Conservation (phyloP, 2,888 invertebrate species). For the Diabrotica balteata region DNA sequence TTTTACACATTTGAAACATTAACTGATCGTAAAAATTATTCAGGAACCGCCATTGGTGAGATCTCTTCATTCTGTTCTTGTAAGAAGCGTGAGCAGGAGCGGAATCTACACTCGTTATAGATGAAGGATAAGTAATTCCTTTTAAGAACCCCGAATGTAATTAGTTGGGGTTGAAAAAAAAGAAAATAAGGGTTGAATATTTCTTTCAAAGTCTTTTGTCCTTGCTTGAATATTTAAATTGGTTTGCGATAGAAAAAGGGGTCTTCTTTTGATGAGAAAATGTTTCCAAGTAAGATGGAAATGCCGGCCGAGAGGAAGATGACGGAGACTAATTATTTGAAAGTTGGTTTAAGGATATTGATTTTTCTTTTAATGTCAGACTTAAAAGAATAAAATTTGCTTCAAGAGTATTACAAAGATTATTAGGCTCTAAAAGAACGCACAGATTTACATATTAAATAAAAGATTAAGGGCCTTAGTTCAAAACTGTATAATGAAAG, state of each 20-base stretch:
- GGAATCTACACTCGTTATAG: conserved; percentile 47
- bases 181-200: conserved; percentile 66
- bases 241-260: conserved; percentile 27
- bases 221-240: conserved; percentile 29
- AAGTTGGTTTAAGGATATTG: background rate
- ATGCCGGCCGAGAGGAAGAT: conserved; percentile 8
- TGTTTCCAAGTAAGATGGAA: conserved; percentile 19
- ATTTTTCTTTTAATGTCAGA: background rate
- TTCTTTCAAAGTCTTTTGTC: conserved; percentile 46
- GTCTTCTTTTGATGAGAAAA: conserved; percentile 24
- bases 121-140: conserved; percentile 72
- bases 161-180: conserved; percentile 65
- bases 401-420: background rate
- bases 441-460: no score
- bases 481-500: no score
- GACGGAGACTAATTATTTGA: conserved; percentile 14
- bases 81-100: conserved; percentile 28
- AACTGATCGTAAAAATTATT: background rate
- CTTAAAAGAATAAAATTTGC: conserved; percentile 1
- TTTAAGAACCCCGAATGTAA: conserved; percentile 74
- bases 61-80: conserved; percentile 21
- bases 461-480: no score
- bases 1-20: no score
- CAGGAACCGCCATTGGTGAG: conserved; percentile 13
- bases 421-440: no score